Evolutionary conservation across 2,797 vertebrate genomes (phyloP).

Genomic region (Anabas testudineus): DNA sequence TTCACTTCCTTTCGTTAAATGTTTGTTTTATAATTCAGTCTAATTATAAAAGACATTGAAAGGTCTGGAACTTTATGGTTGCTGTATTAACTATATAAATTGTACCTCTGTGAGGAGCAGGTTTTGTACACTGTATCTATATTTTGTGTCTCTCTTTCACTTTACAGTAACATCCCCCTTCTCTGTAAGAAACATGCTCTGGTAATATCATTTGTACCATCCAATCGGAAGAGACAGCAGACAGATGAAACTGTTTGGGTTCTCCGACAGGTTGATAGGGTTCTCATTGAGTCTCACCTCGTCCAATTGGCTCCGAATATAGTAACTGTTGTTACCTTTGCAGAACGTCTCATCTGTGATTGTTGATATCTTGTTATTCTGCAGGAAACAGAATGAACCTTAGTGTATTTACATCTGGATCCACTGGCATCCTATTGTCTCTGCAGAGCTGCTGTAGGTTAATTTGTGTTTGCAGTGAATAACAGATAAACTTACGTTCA

Average conservation of each 20-base stretch:
- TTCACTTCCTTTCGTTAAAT: not conserved
- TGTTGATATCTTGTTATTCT: conserved; percentile 93
- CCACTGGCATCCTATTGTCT: not conserved
- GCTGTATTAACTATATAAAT: conserved; percentile 47
- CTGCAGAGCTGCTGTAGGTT: not conserved
- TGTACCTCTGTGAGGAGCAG: conserved; percentile 20
- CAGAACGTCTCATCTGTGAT: conserved; percentile 94
- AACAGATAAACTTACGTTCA: conserved; percentile 84
- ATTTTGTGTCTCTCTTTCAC: conserved; percentile 21
- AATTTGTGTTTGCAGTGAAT: conserved; percentile 9
- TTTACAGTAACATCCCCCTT: not conserved
- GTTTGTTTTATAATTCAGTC: conserved; percentile 8
- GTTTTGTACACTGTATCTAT: conserved; percentile 8
- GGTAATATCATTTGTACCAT: conserved; percentile 84
- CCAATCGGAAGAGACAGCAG: conserved; percentile 89
- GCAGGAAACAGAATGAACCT: conserved; percentile 44
- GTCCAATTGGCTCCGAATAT: conserved; percentile 88
- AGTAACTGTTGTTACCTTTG: conserved; percentile 89
- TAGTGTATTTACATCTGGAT: not conserved
- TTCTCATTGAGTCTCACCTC: conserved; percentile 94
- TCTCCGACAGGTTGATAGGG: conserved; percentile 86
- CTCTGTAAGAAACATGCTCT: conserved; percentile 10
- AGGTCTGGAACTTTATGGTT: conserved; percentile 6
- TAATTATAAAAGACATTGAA: not conserved
- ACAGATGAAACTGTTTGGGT: conserved; percentile 93